These are phyloP conservation scores for Phoxinus dragarum DNA, from an alignment of 2,797 vertebrate genomes.

Conservation along the genomic window DNA sequence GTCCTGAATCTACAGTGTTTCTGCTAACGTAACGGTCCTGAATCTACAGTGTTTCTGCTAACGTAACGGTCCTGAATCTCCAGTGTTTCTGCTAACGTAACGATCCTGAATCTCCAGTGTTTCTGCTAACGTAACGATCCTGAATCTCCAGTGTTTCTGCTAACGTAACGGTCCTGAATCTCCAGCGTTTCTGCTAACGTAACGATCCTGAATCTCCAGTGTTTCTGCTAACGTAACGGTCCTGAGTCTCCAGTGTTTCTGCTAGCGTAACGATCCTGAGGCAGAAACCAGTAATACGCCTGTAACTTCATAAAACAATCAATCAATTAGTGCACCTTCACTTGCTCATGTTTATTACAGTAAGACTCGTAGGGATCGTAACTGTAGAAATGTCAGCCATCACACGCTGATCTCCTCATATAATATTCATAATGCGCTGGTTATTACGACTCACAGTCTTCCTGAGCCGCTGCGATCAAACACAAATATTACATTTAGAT, in stretches of 20 bases:
- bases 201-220: too few relatives aligned
- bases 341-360: neutral
- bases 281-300: neutral
- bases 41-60: too few relatives aligned
- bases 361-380: neutral
- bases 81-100: too few relatives aligned
- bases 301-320: slow-evolving; percentile 2
- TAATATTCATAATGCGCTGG: neutral
- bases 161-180: too few relatives aligned
- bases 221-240: too few relatives aligned
- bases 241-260: neutral
- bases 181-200: too few relatives aligned
- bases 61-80: too few relatives aligned
- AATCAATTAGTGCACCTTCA: neutral
- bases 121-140: too few relatives aligned
- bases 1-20: too few relatives aligned
- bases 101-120: too few relatives aligned
- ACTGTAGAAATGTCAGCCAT: neutral
- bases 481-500: neutral
- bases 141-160: too few relatives aligned
- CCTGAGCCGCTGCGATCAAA: neutral
- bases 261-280: neutral
- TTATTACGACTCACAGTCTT: slow-evolving; percentile 1
- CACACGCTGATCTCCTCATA: neutral
- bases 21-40: too few relatives aligned